Base-by-base conservation (phyloP, 1,140 invertebrate genomes). In the Caenorhabditis inopinata region DNA sequence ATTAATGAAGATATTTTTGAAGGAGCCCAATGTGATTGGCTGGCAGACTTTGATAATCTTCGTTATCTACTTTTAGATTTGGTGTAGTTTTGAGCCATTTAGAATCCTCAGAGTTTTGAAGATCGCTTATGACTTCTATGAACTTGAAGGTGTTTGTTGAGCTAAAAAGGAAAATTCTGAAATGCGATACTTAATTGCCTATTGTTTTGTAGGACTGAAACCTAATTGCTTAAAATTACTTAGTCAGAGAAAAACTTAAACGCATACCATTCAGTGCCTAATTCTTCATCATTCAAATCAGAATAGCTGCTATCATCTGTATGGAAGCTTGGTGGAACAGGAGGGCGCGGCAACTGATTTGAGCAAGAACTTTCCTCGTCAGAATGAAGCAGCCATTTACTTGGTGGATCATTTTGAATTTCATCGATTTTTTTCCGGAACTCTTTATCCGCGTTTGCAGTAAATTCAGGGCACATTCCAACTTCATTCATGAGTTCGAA, bases 261-360 rank as follows among this genome's bases (percentile, higher is more conserved):
- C 14, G 38, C 32, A 38, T 21, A 68, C 58, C 58, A 38, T 38
- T 68, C 58, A 2, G 29, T 3, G 11, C 38, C 32, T 18, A 68
- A 38, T 7, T 68, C 58, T n/a, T 68, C 58, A 21, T 32, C 32
- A 35, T 68, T 18, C 3, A 68, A 68, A 68, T 68, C 58, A 9
- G 4, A 4, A 35, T 68, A 29, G 25, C 14, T 42, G 38, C 14
- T 14, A 7, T 68, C 58, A 9, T 38, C 58, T 38, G 35, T 18
- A 68, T n/a, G 29, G 58, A 68, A 68, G 23, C 58, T 68, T 38
- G 27, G 16, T 68, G 58, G 58, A 38, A 68, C 58, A 38, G 58
- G 58, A 68, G 58, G 23, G 14, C 58, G 58, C 38, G 58, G 58
- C 32, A 68, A 42, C 2, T 68, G 58, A 18, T 29, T 38, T 9